Evolutionary conservation across 2,113 vertebrate genomes (phyloP).

Genomic region (Etia nguti): DNA sequence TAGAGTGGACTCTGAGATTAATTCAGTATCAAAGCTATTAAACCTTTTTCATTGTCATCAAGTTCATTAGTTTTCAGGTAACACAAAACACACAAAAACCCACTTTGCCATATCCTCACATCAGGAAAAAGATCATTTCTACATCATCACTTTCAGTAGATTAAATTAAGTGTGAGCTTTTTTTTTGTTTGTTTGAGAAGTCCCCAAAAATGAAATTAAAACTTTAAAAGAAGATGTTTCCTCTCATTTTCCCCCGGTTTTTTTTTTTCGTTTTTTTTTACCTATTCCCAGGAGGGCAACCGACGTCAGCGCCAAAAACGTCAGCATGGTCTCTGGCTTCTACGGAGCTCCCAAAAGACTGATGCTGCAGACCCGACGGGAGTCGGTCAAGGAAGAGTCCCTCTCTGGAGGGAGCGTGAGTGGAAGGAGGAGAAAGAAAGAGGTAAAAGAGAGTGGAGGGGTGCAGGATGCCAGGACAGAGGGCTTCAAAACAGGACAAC

Average conservation of each 20-base stretch:
- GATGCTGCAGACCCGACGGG: conserved; percentile 28
- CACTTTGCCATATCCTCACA: background rate
- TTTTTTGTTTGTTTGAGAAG: background rate
- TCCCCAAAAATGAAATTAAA: background rate
- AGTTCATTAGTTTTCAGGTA: conserved; percentile 7
- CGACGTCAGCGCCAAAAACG: conserved; percentile 66
- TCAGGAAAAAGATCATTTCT: background rate
- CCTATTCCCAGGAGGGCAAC: conserved; percentile 69
- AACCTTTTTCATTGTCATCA: background rate
- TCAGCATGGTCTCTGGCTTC: conserved; percentile 68
- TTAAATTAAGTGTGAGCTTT: background rate
- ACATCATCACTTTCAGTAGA: background rate
- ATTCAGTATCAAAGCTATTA: background rate
- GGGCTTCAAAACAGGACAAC: conserved; percentile 61
- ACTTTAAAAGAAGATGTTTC: background rate
- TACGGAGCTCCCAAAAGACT: conserved; percentile 26
- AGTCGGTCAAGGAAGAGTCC: conserved; percentile 30
- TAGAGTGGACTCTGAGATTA: background rate
- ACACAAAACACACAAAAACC: background rate
- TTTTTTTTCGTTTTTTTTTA: conserved; percentile 33
- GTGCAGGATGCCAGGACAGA: conserved; percentile 40
- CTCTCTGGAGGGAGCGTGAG: conserved; percentile 33
- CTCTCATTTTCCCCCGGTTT: background rate
- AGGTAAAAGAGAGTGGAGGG: conserved; percentile 11
- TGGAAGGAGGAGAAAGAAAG: background rate